phyloP scores from a whole-genome alignment of 2,113 vertebrate genomes.

The Sorex araneus region DNA sequence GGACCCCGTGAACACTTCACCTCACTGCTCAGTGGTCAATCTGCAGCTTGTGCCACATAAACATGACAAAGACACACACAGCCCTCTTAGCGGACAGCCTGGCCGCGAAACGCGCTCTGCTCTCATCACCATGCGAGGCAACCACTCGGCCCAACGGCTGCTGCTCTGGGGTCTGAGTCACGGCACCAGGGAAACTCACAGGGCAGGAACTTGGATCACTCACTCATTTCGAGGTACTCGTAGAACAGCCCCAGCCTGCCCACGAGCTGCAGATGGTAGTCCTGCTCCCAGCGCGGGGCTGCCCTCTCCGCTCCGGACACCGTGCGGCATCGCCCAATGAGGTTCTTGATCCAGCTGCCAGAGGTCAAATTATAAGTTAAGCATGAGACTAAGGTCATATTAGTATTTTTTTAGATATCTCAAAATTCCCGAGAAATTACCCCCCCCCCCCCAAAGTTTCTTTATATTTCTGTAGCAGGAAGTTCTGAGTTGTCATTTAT shows the following conservation, averaged over 20 bases:
- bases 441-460: background rate
- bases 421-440: background rate
- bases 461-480: constrained; percentile 18
- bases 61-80: constrained; percentile 25
- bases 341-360: constrained; percentile 95
- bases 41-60: constrained; percentile 6
- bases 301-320: constrained; percentile 87
- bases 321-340: constrained; percentile 90
- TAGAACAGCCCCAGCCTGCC: constrained; percentile 95
- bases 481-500: background rate
- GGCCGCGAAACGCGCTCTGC: background rate
- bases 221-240: constrained; percentile 98
- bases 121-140: background rate
- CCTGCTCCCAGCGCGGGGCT: constrained; percentile 95
- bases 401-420: background rate
- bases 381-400: constrained; percentile 23
- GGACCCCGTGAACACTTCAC: background rate
- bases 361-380: constrained; percentile 68
- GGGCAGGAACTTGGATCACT: constrained; percentile 75
- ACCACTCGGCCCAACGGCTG: background rate
- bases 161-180: constrained; percentile 10
- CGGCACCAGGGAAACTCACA: background rate
- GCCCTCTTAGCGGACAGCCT: constrained; percentile 44
- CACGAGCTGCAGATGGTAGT: constrained; percentile 93
- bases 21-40: background rate